Conservation (phyloP, 2,888 invertebrate species). For the Heliconius cydno region DNA sequence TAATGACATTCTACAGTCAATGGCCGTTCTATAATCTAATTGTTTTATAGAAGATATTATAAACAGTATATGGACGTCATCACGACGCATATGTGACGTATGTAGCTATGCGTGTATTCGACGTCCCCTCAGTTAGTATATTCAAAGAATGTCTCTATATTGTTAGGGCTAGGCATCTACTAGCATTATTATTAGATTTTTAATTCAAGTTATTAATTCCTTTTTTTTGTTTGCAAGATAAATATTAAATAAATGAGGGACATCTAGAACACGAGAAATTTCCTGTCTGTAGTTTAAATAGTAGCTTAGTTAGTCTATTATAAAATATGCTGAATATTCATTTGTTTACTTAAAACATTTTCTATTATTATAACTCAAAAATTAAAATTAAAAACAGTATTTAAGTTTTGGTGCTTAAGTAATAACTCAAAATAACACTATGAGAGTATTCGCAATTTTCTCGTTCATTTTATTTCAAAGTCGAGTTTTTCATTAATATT, state of each 20-base stretch:
- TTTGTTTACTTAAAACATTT: too few relatives aligned
- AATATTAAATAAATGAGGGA: background rate
- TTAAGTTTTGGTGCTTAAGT: constrained; percentile 3
- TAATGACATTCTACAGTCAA: background rate
- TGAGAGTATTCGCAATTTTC: constrained; percentile 34
- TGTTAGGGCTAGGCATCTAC: background rate
- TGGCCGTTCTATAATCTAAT: background rate
- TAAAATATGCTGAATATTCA: background rate
- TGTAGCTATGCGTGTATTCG: background rate
- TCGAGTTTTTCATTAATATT: constrained; percentile 61
- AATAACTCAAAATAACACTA: constrained; percentile 33
- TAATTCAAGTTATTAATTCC: background rate
- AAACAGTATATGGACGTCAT: background rate
- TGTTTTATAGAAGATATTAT: background rate
- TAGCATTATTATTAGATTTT: background rate
- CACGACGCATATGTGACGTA: background rate
- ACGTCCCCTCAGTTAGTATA: background rate
- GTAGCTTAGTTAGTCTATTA: background rate
- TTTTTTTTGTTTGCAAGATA: background rate
- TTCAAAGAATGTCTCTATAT: background rate
- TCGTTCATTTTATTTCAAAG: constrained; percentile 40
- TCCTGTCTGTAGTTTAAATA: background rate
- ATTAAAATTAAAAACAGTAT: background rate
- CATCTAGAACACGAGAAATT: background rate
- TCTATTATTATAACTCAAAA: background rate